These are phyloP conservation scores for Basileuterus tristriatus DNA, from an alignment of 2,797 vertebrate genomes.

Conservation along the genomic window DNA sequence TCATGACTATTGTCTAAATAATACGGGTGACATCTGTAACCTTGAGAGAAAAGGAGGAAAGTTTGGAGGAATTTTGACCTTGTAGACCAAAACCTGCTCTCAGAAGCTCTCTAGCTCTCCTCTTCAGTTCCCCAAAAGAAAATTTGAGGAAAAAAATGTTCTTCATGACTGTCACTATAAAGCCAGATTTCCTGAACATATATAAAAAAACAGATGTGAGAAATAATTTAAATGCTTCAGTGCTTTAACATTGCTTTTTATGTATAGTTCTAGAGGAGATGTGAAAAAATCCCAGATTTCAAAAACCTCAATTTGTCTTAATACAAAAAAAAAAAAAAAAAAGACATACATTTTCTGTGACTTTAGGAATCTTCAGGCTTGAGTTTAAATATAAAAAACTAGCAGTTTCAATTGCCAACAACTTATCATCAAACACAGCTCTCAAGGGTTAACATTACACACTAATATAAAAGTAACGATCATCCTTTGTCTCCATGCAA, in stretches of 20 bases:
- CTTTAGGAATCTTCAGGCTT: not conserved
- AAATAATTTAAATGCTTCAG: not conserved
- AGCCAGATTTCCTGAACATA: not conserved
- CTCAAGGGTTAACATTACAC: conserved; percentile 27
- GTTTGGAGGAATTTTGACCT: not conserved
- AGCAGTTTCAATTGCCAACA: not conserved
- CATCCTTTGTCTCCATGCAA: conserved; percentile 30
- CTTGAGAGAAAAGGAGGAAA: not conserved
- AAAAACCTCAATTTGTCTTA: not conserved
- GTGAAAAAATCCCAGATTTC: not conserved
- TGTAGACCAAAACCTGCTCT: not conserved
- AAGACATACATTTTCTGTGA: not conserved
- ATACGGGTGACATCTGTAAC: not conserved
- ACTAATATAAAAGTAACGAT: conserved; percentile 30
- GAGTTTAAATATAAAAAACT: not conserved
- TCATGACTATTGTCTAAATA: not conserved
- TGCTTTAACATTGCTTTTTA: not conserved
- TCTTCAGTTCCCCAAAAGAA: not conserved
- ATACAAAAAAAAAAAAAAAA: not conserved
- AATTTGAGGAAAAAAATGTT: not conserved
- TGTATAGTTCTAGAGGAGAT: not conserved
- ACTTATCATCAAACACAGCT: not conserved
- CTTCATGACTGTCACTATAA: not conserved
- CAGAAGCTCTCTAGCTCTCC: not conserved
- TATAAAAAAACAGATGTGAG: not conserved